Conservation (phyloP, 2,888 invertebrate species). For the Mythimna vitellina region DNA sequence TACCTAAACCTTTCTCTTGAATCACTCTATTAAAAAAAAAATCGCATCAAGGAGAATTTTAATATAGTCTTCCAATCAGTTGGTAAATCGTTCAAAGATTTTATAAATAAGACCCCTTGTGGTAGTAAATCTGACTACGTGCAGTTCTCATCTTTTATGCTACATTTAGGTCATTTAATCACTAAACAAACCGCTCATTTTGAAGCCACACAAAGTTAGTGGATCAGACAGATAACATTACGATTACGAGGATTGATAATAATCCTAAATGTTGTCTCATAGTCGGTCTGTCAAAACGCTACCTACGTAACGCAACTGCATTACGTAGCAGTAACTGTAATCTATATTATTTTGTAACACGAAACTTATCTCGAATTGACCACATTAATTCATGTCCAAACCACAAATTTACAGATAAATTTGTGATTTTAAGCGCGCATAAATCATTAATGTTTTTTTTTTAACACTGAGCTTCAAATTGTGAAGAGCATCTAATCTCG, state of each 20-base stretch:
- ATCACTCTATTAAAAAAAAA: too few relatives aligned
- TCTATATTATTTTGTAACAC: slow-evolving; percentile 48
- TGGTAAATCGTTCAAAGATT: background rate
- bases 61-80: background rate
- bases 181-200: slow-evolving; percentile 8
- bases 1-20: too few relatives aligned
- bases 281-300: slow-evolving; percentile 66
- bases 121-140: background rate
- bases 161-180: too few relatives aligned
- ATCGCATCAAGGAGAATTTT: too few relatives aligned
- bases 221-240: slow-evolving; percentile 24
- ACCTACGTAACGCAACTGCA: slow-evolving; percentile 47
- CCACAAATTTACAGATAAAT: slow-evolving; percentile 13
- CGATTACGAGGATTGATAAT: slow-evolving; percentile 56
- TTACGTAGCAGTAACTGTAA: slow-evolving; percentile 38
- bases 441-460: background rate
- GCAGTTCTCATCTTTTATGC: background rate
- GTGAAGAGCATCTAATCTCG: background rate
- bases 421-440: slow-evolving; percentile 1
- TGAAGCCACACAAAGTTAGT: slow-evolving; percentile 16
- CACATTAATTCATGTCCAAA: slow-evolving; percentile 21
- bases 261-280: slow-evolving; percentile 69
- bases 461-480: background rate
- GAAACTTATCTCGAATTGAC: slow-evolving; percentile 26
- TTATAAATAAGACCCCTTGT: background rate